Conservation (phyloP, 2,797 vertebrate genomes). For the Rhyacichthys aspro region DNA sequence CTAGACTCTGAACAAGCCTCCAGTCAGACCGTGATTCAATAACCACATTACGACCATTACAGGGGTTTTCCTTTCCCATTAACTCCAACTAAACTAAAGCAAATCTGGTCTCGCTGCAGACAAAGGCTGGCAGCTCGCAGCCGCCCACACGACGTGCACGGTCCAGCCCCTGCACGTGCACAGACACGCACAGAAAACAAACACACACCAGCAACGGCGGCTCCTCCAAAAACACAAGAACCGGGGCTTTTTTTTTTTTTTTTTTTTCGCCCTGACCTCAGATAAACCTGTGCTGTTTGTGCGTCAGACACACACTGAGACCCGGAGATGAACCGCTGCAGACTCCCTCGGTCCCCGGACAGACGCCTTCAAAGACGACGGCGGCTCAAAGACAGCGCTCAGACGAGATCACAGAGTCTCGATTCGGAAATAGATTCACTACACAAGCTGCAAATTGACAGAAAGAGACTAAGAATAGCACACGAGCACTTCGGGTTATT, state of each 20-base stretch:
- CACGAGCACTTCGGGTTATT: slow-evolving; percentile 33
- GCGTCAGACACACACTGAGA: too few species aligned
- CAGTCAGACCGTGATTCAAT: too few species aligned
- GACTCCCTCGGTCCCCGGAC: slow-evolving; percentile 46
- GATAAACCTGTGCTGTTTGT: slow-evolving; percentile 50
- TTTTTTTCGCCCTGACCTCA: slow-evolving; percentile 50
- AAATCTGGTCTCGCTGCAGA: slow-evolving; percentile 18
- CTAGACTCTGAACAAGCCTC: too few species aligned
- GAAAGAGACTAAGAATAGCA: slow-evolving; percentile 59
- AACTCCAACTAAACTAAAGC: too few species aligned
- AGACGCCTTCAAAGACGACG: slow-evolving; percentile 53
- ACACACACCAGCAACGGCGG: slow-evolving; percentile 4
- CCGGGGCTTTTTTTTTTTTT: slow-evolving; percentile 20
- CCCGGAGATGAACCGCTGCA: slow-evolving; percentile 42
- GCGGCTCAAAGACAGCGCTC: slow-evolving; percentile 32
- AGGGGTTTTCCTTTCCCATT: too few species aligned
- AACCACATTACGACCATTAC: too few species aligned
- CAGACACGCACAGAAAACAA: slow-evolving; percentile 41
- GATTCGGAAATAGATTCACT: slow-evolving; percentile 48
- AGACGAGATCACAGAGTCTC: slow-evolving; percentile 50
- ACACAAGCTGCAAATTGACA: slow-evolving; percentile 47
- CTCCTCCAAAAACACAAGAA: slow-evolving; percentile 38
- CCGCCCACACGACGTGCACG: slow-evolving; percentile 34
- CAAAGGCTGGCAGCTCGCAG: slow-evolving; percentile 33
- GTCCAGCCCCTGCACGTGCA: slow-evolving; percentile 46